Percentiles rank a stretch among this genome's conserved stretches.
These are phyloP conservation scores for Myzus persicae DNA, from an alignment of 1,140 invertebrate species.

Conservation along the genomic window DNA sequence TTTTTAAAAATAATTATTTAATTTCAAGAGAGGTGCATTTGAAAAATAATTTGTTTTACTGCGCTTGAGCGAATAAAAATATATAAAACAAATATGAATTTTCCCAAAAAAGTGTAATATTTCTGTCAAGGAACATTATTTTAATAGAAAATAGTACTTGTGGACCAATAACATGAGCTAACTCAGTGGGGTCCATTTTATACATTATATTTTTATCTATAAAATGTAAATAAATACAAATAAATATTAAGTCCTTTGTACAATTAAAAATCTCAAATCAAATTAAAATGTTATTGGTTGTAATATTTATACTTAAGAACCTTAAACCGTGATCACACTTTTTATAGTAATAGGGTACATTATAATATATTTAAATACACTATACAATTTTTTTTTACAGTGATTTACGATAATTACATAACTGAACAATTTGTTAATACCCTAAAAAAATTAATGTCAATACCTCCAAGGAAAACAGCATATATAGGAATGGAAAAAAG, in stretches of 20 bases:
- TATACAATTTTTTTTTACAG: conserved; percentile 67
- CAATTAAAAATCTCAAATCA: not conserved
- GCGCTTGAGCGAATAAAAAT: not conserved
- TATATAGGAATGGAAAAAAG: conserved; percentile 86
- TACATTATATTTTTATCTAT: too few species aligned
- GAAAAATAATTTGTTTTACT: too few species aligned
- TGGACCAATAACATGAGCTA: too few species aligned
- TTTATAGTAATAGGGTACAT: too few species aligned
- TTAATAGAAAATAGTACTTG: too few species aligned
- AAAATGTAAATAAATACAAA: too few species aligned
- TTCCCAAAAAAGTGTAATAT: not conserved
- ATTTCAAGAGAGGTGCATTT: not conserved
- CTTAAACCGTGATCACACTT: not conserved
- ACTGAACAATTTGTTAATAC: conserved; percentile 83
- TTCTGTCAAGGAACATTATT: too few species aligned
- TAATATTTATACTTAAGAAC: too few species aligned
- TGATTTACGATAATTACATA: conserved; percentile 85
- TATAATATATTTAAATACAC: too few species aligned
- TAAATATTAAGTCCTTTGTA: too few species aligned
- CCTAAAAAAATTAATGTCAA: conserved; percentile 73
- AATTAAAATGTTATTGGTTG: not conserved
- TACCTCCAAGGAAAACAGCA: conserved; percentile 68
- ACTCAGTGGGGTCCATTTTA: too few species aligned
- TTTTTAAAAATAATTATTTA: not conserved
- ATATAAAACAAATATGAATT: not conserved